phyloP scores from a whole-genome alignment of 2,888 invertebrate genomes.

The Proisotoma minuta region DNA sequence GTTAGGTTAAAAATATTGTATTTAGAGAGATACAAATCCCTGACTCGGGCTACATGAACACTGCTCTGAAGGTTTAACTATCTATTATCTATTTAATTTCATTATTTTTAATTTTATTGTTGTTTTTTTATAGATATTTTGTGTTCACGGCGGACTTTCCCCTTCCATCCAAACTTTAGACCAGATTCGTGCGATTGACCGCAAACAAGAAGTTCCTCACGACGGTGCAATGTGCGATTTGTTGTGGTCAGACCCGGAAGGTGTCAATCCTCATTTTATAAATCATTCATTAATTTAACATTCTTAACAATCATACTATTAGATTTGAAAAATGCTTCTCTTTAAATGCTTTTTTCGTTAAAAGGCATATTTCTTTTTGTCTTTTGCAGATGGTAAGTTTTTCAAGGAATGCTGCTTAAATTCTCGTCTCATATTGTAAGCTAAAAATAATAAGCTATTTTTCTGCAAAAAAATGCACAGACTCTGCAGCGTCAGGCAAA shows the following conservation, averaged over 20 bases:
- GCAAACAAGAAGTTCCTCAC: constrained; percentile 97
- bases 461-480: too few species aligned
- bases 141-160: constrained; percentile 97
- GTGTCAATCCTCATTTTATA: constrained; percentile 53
- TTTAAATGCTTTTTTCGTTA: too few species aligned
- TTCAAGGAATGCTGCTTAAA: not conserved
- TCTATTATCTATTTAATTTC: not conserved
- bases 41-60: too few species aligned
- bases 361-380: too few species aligned
- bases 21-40: too few species aligned
- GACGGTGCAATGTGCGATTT: constrained; percentile 99
- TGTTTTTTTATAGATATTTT: constrained; percentile 69
- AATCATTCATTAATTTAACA: not conserved
- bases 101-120: constrained; percentile 7
- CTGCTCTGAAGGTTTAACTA: not conserved
- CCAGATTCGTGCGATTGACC: constrained; percentile 95
- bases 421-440: too few species aligned
- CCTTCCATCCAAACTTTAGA: constrained; percentile 98
- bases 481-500: too few species aligned
- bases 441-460: too few species aligned
- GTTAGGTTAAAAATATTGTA: not conserved
- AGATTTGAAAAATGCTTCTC: too few species aligned
- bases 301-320: not conserved
- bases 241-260: constrained; percentile 99
- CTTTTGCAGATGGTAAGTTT: constrained; percentile 16